Percentiles rank a stretch among this genome's conserved stretches.
These are phyloP conservation scores for Tympanoctomys barrerae DNA, from an alignment of 2,797 vertebrate species.

Conservation along the genomic window DNA sequence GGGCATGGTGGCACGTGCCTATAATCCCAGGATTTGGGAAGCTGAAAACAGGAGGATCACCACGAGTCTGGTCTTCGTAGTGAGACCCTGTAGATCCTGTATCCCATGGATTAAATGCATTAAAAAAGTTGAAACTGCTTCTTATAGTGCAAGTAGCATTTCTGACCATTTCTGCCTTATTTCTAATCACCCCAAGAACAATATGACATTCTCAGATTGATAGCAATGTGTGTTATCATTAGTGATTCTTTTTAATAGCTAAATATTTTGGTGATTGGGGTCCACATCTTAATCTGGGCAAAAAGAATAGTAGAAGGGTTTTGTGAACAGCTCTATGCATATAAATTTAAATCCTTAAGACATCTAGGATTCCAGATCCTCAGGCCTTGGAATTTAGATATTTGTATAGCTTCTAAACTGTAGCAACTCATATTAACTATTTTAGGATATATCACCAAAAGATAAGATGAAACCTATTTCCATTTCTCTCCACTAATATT, in stretches of 20 bases:
- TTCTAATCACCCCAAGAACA: background rate
- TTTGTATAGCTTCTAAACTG: background rate
- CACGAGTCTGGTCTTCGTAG: no score
- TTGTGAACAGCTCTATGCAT: background rate
- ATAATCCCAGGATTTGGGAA: no score
- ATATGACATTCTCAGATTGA: background rate
- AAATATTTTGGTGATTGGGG: background rate
- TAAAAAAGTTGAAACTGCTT: background rate
- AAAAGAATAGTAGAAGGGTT: background rate
- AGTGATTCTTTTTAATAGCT: background rate
- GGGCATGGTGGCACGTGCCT: no score
- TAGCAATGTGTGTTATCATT: accelerated
- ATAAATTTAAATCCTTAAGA: background rate
- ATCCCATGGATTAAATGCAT: no score
- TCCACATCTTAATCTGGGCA: background rate
- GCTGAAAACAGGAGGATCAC: no score
- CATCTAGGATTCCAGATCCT: background rate
- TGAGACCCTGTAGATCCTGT: no score
- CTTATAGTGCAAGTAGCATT: background rate
- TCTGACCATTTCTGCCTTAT: background rate
- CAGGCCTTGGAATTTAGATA: background rate
- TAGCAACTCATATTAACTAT: background rate
- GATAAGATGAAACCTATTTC: background rate
- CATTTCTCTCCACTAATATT: background rate
- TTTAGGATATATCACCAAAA: background rate